Evolutionary conservation across 2,888 invertebrate species (phyloP), one percentile per base, ranked within the genome.

Genomic region (Plusia festucae): DNA sequence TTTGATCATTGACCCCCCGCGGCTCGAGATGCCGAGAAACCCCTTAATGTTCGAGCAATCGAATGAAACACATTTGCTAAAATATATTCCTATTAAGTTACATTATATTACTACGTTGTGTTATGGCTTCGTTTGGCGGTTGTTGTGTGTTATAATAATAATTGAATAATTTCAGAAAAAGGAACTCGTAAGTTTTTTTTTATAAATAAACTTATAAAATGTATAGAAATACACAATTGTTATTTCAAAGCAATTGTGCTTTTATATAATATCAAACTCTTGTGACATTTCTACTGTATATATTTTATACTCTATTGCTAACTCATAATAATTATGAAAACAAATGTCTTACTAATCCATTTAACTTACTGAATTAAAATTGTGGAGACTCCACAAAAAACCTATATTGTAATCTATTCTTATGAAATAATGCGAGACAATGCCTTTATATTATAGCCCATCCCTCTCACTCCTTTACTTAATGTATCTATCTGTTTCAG

Each of bases 301-400:
- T 30, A n/a, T 16, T 46, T 46, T 18, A 46, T 24, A 24, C 5
- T 24, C 5, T 24, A 3, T 24, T 2, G 5, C 8, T 46, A 4
- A 5, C 7, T 15, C 16, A 46, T n/a, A 18, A 46, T 15, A 18
- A 15, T 4, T 16, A 18, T 18, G 7, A 54, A 40, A 55, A 55
- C 2, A 3, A 24, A 52, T 53, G 51, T 24, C 18, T 40, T 53
- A 20, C 40, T 40, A 52, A 54, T 40, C 58, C 13, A 18, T 60
- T 61, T 57, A 65, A 66, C 20, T 52, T 55, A 57, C 58, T 66
- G 76, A 72, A 76, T 66, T 62, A 56, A 71, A 76, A 53, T 55
- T 27, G 20, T 30, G 56, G 53, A 61, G 72, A 71, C n/a, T 9
- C 56, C 32, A 46, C 67, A 54, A 67, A 57, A 65, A 66, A 20